Conservation (phyloP, 1,140 invertebrate genomes). For the Eciton burchellii region DNA sequence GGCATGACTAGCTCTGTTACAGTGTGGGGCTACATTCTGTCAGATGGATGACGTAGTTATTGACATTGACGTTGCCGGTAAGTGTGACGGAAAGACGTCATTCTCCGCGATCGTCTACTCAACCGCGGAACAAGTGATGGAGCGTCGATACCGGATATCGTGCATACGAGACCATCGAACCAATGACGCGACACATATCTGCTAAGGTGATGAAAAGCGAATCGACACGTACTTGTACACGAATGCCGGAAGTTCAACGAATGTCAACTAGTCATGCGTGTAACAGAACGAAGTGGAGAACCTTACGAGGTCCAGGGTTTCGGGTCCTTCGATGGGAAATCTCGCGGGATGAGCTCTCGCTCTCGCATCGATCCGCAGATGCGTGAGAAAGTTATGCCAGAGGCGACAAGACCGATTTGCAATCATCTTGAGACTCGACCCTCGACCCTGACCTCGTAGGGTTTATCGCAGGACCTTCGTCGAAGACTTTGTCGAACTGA, state of each 20-base stretch:
- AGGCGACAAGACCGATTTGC: background rate
- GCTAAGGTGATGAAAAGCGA: constrained; percentile 5
- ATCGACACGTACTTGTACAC: constrained; percentile 29
- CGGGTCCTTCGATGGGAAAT: background rate
- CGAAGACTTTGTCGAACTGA: constrained; percentile 50
- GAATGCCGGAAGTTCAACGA: constrained; percentile 53
- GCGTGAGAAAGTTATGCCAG: background rate
- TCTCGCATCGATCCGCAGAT: background rate
- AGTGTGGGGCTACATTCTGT: constrained; percentile 48
- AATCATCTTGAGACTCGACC: constrained; percentile 1
- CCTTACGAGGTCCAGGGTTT: constrained; percentile 32
- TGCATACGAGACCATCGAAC: constrained; percentile 9
- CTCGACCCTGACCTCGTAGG: constrained; percentile 44
- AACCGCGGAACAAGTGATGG: constrained; percentile 1
- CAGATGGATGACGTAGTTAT: constrained; percentile 62
- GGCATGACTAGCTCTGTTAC: constrained; percentile 25
- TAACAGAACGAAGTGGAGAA: constrained; percentile 63
- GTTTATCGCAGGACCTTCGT: constrained; percentile 56
- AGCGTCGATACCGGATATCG: constrained; percentile 27
- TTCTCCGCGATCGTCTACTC: constrained; percentile 13
- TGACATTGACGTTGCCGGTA: constrained; percentile 47
- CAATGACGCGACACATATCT: constrained; percentile 10
- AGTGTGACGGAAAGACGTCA: background rate
- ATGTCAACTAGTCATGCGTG: constrained; percentile 73
- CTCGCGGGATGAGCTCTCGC: background rate